Evolutionary conservation across 1,140 invertebrate genomes (phyloP), one percentile per base, ranked within the genome.

Genomic region (Leptinotarsa lineolata): DNA sequence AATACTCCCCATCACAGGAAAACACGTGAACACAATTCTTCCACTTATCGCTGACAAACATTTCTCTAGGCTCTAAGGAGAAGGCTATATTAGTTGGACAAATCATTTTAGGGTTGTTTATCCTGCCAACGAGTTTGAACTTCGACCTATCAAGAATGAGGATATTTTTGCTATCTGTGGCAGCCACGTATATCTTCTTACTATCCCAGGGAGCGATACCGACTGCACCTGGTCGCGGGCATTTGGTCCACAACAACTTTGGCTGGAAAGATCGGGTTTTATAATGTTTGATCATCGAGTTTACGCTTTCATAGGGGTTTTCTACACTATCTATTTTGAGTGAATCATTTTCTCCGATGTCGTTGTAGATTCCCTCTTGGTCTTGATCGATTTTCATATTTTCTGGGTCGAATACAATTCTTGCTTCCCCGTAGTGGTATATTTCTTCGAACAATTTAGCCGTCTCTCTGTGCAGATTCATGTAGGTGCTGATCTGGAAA

Each of bases 11-110:
- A 15, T 88, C 85, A 76, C 86, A 87, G 74, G 91, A 88, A 78
- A 93, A 92, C 0, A 94, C 89, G 80, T 92, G 91, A n/a, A 94
- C 85, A 77, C 91, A 90, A 80, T 94, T 91, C 76, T 91, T 91
- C 88, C 91, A 92, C 82, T 92, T 91, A 80, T 92, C 91, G 87
- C 82, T 69, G 82, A 93, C 86, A 77, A 89, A 90, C 60, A 93
- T 87, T 79, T 91, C 88, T 45, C 89, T 87, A 2, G 86, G 82
- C 39, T 85, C 84, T 66, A 86, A 85, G 75, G 88, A 89, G 74
- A 91, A 92, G 4, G 90, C 89, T 21, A 93, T 86, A 30, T 90
- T 90, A 2, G 90, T 88, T 12, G 91, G 89, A 73, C 89, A 92
- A 75, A 92, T 83, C 89, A 86, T 91, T 70, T 86, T 87, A n/a